phyloP scores from a whole-genome alignment of 2,113 vertebrate species.

The Steatornis caripensis region DNA sequence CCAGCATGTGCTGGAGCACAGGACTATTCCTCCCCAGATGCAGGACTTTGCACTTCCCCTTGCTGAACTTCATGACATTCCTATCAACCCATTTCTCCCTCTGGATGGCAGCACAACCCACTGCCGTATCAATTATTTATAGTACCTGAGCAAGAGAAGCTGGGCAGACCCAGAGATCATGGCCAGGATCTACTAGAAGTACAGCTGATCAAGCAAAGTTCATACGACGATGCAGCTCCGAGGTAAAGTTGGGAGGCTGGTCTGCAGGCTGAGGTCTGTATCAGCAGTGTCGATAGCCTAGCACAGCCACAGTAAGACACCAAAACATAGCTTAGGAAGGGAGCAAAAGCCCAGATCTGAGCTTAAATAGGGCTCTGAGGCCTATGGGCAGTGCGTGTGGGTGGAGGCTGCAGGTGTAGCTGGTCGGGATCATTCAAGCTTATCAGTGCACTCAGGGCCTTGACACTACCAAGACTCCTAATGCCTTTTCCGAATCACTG shows the following conservation, averaged over 20 bases:
- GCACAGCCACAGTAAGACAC: not conserved
- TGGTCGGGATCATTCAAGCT: not conserved
- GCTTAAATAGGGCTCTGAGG: not conserved
- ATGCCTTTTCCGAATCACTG: not conserved
- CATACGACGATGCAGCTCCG: no score
- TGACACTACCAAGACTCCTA: not conserved
- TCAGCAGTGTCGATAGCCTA: not conserved
- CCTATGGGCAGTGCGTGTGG: not conserved
- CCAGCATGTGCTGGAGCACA: not conserved
- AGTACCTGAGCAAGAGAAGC: not conserved
- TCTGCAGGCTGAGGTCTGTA: not conserved
- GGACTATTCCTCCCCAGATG: not conserved
- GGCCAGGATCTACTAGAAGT: not conserved
- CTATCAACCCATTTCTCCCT: not conserved
- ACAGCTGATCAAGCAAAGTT: not conserved
- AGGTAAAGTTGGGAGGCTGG: not conserved
- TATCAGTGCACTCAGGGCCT: not conserved
- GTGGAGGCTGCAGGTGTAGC: not conserved
- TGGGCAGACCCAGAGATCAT: not conserved
- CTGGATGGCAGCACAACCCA: not conserved
- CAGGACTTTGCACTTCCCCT: not conserved
- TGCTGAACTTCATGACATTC: not conserved
- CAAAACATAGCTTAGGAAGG: fast-evolving
- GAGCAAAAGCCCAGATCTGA: fast-evolving
- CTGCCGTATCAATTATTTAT: not conserved